phyloP scores from a whole-genome alignment of 2,797 vertebrate species.

The Poecilia velifera region DNA sequence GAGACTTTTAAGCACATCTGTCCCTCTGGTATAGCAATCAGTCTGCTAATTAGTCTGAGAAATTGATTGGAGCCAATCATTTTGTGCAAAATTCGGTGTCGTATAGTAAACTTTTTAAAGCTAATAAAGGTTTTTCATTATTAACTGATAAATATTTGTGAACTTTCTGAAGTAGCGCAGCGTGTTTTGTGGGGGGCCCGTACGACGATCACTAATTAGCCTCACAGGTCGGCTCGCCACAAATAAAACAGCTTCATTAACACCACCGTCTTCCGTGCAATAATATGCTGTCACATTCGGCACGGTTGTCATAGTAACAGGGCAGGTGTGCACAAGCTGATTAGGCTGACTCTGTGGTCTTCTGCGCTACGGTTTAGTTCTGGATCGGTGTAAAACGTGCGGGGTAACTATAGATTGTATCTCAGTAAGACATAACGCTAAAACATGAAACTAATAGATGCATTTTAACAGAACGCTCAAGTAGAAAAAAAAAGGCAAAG shows the following conservation, averaged over 20 bases:
- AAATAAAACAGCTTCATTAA: not conserved
- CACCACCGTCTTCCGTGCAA: not conserved
- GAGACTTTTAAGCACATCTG: not conserved
- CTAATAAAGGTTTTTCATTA: not conserved
- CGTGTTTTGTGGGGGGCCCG: not conserved
- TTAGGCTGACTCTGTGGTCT: not conserved
- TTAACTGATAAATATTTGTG: not conserved
- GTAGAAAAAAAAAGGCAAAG: not conserved
- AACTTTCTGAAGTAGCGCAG: not conserved
- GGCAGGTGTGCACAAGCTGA: not conserved
- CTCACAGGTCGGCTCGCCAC: not conserved
- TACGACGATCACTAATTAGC: not conserved
- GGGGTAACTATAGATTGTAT: not conserved
- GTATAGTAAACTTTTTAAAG: not conserved
- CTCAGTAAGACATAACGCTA: not conserved
- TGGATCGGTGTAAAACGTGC: not conserved
- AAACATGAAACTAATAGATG: not conserved
- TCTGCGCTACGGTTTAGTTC: not conserved
- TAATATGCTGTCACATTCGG: not conserved
- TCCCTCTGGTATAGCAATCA: not conserved
- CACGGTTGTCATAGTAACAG: not conserved
- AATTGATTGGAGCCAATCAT: not conserved
- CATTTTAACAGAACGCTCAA: not conserved
- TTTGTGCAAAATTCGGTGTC: not conserved
- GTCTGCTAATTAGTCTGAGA: not conserved